A percentile compares a stretch with the other conserved stretches of the same genome.
Conservation (phyloP, 1,140 invertebrate genomes). For the Eueides isabella region DNA sequence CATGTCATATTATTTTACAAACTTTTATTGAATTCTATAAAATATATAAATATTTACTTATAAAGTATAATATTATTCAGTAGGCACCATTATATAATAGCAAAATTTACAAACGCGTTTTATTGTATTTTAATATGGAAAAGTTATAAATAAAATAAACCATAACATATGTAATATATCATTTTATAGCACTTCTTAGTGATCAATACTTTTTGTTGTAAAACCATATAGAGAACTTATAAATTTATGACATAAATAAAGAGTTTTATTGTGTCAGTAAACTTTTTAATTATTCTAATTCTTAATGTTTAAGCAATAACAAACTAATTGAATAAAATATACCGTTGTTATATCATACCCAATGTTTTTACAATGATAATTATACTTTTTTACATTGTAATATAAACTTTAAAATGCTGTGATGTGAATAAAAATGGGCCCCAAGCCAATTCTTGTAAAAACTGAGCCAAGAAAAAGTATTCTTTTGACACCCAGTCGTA, state of each 20-base stretch:
- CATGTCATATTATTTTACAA: no score
- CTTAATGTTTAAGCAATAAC: slow-evolving; percentile 1
- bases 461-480: slow-evolving; percentile 52
- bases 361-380: background rate
- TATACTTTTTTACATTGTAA: background rate
- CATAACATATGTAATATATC: background rate
- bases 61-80: no score
- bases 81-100: no score
- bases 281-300: background rate
- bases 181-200: background rate
- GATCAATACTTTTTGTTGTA: slow-evolving; percentile 4
- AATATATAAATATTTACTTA: no score
- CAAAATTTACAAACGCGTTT: no score
- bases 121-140: no score
- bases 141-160: background rate
- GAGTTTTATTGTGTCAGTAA: background rate
- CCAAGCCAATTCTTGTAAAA: slow-evolving; percentile 51
- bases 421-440: slow-evolving; percentile 40
- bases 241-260: background rate
- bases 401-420: background rate
- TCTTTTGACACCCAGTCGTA: slow-evolving; percentile 52
- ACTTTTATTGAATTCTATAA: no score
- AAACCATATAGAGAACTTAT: background rate
- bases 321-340: slow-evolving; percentile 1
- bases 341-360: background rate